Base-by-base conservation (phyloP, 1,140 invertebrate genomes). In the Rhynchophorus ferrugineus region DNA sequence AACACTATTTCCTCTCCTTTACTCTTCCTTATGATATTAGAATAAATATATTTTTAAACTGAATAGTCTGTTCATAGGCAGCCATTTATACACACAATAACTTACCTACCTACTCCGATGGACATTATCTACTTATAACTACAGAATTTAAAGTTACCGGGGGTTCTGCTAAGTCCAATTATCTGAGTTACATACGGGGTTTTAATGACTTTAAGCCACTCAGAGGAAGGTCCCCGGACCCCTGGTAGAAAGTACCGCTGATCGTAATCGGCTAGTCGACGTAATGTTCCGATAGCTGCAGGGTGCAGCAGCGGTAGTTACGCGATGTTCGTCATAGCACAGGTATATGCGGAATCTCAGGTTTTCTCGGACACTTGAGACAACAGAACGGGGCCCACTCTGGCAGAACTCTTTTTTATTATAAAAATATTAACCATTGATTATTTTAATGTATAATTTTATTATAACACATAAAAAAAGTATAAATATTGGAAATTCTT, bases 191-290 rank as follows among this genome's bases (percentile, higher is more conserved):
- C 57, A 20, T 49, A 49, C 60, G 41, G 60, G 44, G 55, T 54
- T 45, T 48, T n/a, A 6, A 11, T 29, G 11, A 29, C 24, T 22
- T 6, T 20, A 38, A 34, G 38, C 35, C 47, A 37, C 51, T 58
- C 58, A 47, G 60, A 35, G 60, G 36, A 61, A 61, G 60, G 60
- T 61, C 60, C 60, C 60, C 57, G 57, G 60, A 61, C 58, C 60
- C 42, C 37, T 51, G 57, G 57, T 61, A 61, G 60, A 61, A 55
- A 61, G 60, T 61, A 61, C 57, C 51, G 51, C 52, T 44, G 52
- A 44, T 17, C 48, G 39, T 49, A 7, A 18, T 38, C 56, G 56
- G 52, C 54, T 54, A 60, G 55, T 29, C 24, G 24, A 29, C 24
- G 24, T 11, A 5, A 5, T 5, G 5, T 29, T 5, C 24, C 24